A percentile compares a stretch with the other conserved stretches of the same genome.
These are phyloP conservation scores for Acanthosepion pharaonis DNA, from an alignment of 2,888 invertebrate species.

Conservation along the genomic window DNA sequence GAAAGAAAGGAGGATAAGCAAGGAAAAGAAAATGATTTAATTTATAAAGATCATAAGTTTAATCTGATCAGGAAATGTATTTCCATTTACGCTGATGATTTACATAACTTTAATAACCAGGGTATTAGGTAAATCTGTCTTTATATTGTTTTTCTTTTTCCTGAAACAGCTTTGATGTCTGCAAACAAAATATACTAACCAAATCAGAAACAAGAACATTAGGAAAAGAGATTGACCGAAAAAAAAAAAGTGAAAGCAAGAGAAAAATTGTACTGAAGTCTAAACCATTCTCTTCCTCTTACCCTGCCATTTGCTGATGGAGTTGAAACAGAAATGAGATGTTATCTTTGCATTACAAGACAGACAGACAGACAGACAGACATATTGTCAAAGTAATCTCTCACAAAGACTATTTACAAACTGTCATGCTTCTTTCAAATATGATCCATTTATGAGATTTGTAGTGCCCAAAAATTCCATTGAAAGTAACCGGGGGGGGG, in stretches of 20 bases:
- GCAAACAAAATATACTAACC: not conserved
- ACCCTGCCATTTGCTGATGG: not conserved
- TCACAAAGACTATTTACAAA: not conserved
- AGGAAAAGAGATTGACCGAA: not conserved
- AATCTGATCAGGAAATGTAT: not conserved
- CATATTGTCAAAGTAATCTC: not conserved
- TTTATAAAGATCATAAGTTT: not conserved
- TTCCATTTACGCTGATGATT: not conserved
- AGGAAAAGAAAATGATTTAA: not conserved
- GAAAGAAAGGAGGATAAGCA: not conserved
- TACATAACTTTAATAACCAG: not conserved
- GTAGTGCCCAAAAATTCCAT: not conserved
- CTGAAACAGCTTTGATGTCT: not conserved
- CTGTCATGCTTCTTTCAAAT: not conserved
- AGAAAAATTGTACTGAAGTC: not conserved
- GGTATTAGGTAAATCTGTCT: not conserved
- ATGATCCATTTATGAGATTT: not conserved
- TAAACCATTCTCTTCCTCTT: rapidly evolving
- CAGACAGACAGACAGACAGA: slow-evolving; percentile 11
- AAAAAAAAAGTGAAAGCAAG: too few relatives aligned
- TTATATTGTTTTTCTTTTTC: not conserved
- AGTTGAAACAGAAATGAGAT: not conserved
- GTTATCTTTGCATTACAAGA: not conserved
- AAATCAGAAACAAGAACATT: not conserved
- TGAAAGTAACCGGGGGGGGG: not conserved